Conservation (phyloP, 1,140 invertebrate species). For the Papilio glaucus region DNA sequence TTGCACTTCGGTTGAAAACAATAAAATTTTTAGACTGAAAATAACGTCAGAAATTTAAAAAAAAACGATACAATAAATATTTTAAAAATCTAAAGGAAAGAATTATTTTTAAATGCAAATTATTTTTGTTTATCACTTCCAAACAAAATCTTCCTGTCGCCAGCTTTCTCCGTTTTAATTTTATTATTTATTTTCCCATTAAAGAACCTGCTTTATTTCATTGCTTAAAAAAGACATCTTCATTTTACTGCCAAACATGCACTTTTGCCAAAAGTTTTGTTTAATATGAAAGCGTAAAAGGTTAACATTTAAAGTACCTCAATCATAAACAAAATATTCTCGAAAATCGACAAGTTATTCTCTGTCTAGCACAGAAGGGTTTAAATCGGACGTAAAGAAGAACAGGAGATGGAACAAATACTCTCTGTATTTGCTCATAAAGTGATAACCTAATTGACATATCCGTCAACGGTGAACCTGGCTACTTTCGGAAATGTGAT, state of each 20-base stretch:
- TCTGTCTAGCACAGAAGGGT: too few relatives aligned
- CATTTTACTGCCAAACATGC: conserved; percentile 1
- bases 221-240: conserved; percentile 23
- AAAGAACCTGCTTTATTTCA: conserved; percentile 22
- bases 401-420: too few relatives aligned
- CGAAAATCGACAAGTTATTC: too few relatives aligned
- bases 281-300: too few relatives aligned
- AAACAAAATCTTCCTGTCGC: neutral
- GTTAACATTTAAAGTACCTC: too few relatives aligned
- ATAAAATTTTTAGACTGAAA: neutral
- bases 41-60: neutral
- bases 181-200: conserved; percentile 19
- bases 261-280: conserved; percentile 37
- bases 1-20: too few relatives aligned
- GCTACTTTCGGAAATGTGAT: too few relatives aligned
- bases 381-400: too few relatives aligned
- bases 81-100: neutral
- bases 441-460: too few relatives aligned
- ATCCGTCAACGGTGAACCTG: too few relatives aligned
- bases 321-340: too few relatives aligned
- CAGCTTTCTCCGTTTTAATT: neutral
- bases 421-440: too few relatives aligned
- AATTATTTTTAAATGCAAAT: neutral
- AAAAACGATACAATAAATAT: neutral
- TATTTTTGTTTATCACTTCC: neutral